Evolutionary conservation across 2,797 vertebrate species (phyloP), one percentile per base, ranked within the genome.

Genomic region (Poeciliopsis paucimaculata): DNA sequence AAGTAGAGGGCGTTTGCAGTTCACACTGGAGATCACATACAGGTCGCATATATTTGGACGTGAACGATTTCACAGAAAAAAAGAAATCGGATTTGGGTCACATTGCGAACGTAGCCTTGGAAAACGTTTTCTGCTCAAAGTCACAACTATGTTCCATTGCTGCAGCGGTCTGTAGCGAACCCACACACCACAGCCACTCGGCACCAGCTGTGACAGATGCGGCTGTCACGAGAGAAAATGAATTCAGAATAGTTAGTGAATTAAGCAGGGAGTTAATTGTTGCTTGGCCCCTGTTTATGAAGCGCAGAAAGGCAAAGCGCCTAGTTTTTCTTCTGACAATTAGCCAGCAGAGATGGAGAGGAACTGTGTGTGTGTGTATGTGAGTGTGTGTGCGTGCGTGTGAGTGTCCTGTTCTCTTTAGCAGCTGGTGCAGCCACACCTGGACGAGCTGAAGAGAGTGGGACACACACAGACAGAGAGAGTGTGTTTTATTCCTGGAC

Each of bases 221-320:
- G 90, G 85, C 90, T 93, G 93, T 95, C 95, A 95, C 93, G 79
- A 85, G 94, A 95, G 94, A 95, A 95, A 95, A 96, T 95, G 95
- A 95, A 96, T 95, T 95, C 93, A 90, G 92, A 96, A 96, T 95
- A 95, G 94, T 96, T 96, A 96, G 95, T 93, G 93, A 96, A 96
- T 96, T 96, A 96, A 96, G 95, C 92, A 94, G 95, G 94, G 95
- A 96, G 95, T 95, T 96, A 96, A 96, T 96, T 96, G 95, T 94
- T 92, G 93, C 94, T 89, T 95, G 94, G 94, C 94, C 95, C 78
- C 90, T 93, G 93, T 95, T 96, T 95, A 96, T 95, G 94, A 95
- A 92, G 93, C 92, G 90, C 94, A 93, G 89, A 94, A 92, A 94
- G 93, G 90, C 90, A 91, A 92, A 91, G 90, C 93, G 93, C 93